These are phyloP conservation scores for Synanthedon vespiformis DNA, from an alignment of 2,888 invertebrate genomes.

Conservation along the genomic window DNA sequence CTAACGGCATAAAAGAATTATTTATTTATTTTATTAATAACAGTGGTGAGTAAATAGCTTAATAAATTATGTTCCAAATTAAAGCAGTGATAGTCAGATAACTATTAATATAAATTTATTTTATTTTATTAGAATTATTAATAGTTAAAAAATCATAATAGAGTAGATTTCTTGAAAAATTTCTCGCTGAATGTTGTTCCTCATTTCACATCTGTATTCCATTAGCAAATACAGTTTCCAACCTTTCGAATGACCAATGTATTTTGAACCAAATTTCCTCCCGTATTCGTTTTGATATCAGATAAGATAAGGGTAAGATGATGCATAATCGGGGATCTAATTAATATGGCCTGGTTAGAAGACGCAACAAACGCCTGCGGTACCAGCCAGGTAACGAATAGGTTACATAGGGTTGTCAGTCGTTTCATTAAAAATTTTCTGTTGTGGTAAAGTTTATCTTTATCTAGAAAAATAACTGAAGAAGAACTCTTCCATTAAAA, in stretches of 20 bases:
- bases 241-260: constrained; percentile 32
- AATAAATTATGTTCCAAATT: too few species aligned
- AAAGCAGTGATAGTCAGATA: too few species aligned
- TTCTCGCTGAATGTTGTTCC: constrained; percentile 51
- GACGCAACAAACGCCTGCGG: constrained; percentile 63
- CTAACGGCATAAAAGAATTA: too few species aligned
- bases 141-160: too few species aligned
- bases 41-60: too few species aligned
- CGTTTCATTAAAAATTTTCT: too few species aligned
- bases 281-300: constrained; percentile 24
- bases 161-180: constrained; percentile 1
- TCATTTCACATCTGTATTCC: constrained; percentile 58
- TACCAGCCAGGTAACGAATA: constrained; percentile 49
- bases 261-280: constrained; percentile 20
- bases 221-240: constrained; percentile 61
- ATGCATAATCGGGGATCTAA: constrained; percentile 49
- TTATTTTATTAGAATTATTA: neutral
- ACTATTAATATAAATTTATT: too few species aligned
- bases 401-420: constrained; percentile 28
- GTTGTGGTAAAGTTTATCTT: too few species aligned
- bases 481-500: too few species aligned
- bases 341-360: constrained; percentile 39
- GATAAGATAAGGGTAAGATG: constrained; percentile 29
- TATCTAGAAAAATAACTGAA: too few species aligned
- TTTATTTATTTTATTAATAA: too few species aligned